Conservation (phyloP, 1,140 invertebrate species). For the Charaxes varanes region DNA sequence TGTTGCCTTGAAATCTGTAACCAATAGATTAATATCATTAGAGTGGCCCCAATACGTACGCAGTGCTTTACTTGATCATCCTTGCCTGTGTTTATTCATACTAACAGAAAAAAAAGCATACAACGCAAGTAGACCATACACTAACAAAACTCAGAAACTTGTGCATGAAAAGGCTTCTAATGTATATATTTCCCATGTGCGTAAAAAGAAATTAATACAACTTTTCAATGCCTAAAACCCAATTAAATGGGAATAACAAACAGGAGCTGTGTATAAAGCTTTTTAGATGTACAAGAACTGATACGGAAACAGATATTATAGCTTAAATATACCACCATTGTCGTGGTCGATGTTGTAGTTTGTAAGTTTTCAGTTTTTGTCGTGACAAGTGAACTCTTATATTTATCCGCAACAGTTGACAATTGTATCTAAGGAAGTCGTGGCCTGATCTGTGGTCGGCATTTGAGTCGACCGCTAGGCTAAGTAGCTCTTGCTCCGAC, state of each 20-base stretch:
- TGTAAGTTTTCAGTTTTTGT: too few relatives aligned
- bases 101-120: conserved; percentile 63
- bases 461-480: too few relatives aligned
- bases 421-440: too few relatives aligned
- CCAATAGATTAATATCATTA: conserved; percentile 67
- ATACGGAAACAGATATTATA: too few relatives aligned
- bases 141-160: conserved; percentile 51
- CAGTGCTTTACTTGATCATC: conserved; percentile 75
- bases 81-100: conserved; percentile 75
- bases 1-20: conserved; percentile 63
- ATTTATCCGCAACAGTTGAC: too few relatives aligned
- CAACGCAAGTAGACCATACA: conserved; percentile 60
- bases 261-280: not conserved
- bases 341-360: too few relatives aligned
- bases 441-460: too few relatives aligned
- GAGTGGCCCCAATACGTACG: conserved; percentile 62
- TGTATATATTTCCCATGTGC: conserved; percentile 24
- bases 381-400: too few relatives aligned
- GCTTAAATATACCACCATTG: too few relatives aligned
- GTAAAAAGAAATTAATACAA: conserved; percentile 5
- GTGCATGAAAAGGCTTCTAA: conserved; percentile 62
- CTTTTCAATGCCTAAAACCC: conserved; percentile 8
- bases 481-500: too few relatives aligned
- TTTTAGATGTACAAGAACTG: too few relatives aligned
- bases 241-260: conserved; percentile 14